Evolutionary conservation across 2,888 invertebrate genomes (phyloP).

Genomic region (Phasia obesa): DNA sequence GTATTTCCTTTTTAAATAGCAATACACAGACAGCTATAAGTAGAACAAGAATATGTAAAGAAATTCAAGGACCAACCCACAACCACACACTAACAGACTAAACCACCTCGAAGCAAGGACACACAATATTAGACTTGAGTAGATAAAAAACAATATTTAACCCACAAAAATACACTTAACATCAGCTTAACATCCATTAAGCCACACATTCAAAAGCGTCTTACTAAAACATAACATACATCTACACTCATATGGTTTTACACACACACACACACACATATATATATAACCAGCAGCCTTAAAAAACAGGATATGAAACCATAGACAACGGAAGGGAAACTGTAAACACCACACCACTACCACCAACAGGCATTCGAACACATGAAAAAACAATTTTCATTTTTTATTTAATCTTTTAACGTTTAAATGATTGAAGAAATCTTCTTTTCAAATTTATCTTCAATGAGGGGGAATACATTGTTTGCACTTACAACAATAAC

Average conservation of each 20-base stretch:
- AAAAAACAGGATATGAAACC: conserved; percentile 26
- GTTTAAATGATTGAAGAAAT: conserved; percentile 72
- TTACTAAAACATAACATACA: conserved; percentile 16
- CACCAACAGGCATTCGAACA: conserved; percentile 52
- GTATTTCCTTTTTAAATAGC: conserved; percentile 17
- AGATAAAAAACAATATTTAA: conserved; percentile 65
- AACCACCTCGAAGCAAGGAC: conserved; percentile 27
- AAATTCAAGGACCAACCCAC: conserved; percentile 54
- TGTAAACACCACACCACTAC: too few relatives aligned
- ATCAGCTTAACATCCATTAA: conserved; percentile 70
- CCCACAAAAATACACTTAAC: conserved; percentile 73
- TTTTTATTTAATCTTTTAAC: conserved; percentile 59
- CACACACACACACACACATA: conserved; percentile 7
- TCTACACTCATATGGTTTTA: conserved; percentile 1
- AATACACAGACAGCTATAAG: conserved; percentile 13
- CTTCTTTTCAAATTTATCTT: conserved; percentile 53
- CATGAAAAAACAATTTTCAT: conserved; percentile 69
- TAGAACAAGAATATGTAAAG: conserved; percentile 30
- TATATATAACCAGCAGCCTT: conserved; percentile 14
- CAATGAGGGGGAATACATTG: neutral
- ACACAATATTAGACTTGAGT: conserved; percentile 17
- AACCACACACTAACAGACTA: conserved; percentile 41
- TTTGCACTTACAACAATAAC: conserved; percentile 34
- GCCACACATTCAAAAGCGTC: conserved; percentile 60
- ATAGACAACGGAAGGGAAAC: conserved; percentile 3